Conservation (phyloP, 2,888 invertebrate genomes). For the Pinctada fucata region DNA sequence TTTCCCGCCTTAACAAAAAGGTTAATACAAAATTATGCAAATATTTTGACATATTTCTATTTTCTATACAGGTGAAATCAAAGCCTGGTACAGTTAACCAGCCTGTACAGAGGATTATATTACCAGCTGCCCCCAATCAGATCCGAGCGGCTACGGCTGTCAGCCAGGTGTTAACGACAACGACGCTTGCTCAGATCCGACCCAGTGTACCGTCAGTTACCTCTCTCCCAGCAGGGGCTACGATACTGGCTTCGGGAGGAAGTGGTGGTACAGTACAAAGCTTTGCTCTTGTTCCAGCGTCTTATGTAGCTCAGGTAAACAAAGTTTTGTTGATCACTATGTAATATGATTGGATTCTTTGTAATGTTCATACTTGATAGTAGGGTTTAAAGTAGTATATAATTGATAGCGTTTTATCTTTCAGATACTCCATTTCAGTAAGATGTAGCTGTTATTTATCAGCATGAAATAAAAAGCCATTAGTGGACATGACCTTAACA, state of each 20-base stretch:
- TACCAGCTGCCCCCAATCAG: slow-evolving; percentile 65
- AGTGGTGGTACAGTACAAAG: slow-evolving; percentile 73
- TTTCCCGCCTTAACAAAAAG: background rate
- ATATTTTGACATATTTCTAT: background rate
- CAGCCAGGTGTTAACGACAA: slow-evolving; percentile 36
- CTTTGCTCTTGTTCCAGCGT: slow-evolving; percentile 81
- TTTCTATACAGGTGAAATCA: slow-evolving; percentile 49
- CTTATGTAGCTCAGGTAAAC: slow-evolving; percentile 78
- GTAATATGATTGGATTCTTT: too few relatives aligned
- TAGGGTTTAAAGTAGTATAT: too few relatives aligned
- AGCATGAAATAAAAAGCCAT: too few relatives aligned
- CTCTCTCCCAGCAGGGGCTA: slow-evolving; percentile 70
- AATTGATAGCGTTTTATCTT: too few relatives aligned
- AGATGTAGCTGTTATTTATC: too few relatives aligned
- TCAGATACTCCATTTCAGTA: too few relatives aligned
- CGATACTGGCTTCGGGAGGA: slow-evolving; percentile 70
- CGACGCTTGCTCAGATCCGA: slow-evolving; percentile 67
- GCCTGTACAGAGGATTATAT: slow-evolving; percentile 69
- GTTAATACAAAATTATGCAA: background rate
- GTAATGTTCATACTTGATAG: too few relatives aligned
- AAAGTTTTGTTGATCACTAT: background rate
- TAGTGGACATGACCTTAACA: too few relatives aligned
- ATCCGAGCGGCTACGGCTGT: slow-evolving; percentile 40
- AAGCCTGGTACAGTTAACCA: slow-evolving; percentile 42
- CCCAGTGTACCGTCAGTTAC: slow-evolving; percentile 68